Percentiles rank a stretch among this genome's conserved stretches.
Evolutionary conservation across 2,888 invertebrate genomes (phyloP).

Genomic region (Encarsia formosa): DNA sequence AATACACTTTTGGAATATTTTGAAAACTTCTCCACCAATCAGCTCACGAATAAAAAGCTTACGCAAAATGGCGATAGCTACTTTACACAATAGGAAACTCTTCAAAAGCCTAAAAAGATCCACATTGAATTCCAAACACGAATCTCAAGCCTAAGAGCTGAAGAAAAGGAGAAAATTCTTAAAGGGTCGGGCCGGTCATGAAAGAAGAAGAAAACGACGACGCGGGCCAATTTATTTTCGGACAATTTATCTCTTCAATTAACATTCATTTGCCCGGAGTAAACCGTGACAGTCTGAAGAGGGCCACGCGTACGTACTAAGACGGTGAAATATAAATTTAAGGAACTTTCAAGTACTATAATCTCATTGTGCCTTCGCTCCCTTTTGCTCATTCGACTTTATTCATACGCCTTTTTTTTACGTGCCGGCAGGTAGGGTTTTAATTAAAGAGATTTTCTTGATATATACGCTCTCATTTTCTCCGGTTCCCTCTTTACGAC

Average conservation of each 20-base stretch:
- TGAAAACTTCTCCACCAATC: no score
- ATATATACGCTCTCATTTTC: conserved; percentile 23
- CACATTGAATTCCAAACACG: background rate
- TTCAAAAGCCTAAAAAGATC: background rate
- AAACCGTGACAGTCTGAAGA: conserved; percentile 1
- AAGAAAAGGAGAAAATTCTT: no score
- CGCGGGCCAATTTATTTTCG: conserved; percentile 5
- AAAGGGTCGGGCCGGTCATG: background rate
- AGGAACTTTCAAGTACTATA: conserved; percentile 31
- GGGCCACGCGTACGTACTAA: background rate
- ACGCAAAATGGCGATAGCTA: no score
- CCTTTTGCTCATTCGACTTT: conserved; percentile 17
- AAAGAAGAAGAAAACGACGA: background rate
- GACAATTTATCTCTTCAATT: conserved; percentile 21
- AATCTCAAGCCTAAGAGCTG: no score
- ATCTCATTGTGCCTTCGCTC: conserved; percentile 30
- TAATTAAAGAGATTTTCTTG: conserved; percentile 34
- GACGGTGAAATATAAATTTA: conserved; percentile 29
- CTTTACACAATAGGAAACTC: no score
- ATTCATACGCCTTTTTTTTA: background rate
- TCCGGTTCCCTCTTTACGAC: background rate
- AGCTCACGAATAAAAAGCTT: no score
- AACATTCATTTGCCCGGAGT: conserved; percentile 15
- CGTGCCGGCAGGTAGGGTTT: conserved; percentile 29
- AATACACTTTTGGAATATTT: no score